Evolutionary conservation across 2,888 invertebrate genomes (phyloP).

Genomic region (Coelinius sp.): DNA sequence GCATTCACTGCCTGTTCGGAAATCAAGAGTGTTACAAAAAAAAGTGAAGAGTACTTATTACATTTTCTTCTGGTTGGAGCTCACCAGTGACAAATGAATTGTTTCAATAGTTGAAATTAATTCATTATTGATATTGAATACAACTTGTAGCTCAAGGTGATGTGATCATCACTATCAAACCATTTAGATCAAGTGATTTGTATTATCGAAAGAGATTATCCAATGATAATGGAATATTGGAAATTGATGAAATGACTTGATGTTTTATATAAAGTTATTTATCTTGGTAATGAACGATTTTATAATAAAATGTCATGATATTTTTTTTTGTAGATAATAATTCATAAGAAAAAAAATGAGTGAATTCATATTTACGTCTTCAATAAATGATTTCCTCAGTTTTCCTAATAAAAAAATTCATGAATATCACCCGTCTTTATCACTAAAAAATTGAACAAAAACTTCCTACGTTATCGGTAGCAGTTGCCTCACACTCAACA

Average conservation of each 20-base stretch:
- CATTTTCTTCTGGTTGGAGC: neutral
- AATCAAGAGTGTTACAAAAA: slow-evolving; percentile 10
- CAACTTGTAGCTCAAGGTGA: neutral
- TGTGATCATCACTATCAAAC: neutral
- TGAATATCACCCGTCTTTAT: neutral
- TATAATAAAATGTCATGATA: no score
- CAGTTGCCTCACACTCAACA: neutral
- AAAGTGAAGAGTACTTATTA: slow-evolving; percentile 1
- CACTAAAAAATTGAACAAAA: neutral
- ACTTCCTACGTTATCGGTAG: neutral
- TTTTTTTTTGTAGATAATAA: no score
- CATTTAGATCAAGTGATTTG: no score
- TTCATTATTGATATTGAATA: neutral
- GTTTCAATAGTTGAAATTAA: neutral
- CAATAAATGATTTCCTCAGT: neutral
- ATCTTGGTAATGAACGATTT: no score
- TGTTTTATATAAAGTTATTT: neutral
- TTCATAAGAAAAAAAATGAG: no score
- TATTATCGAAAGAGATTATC: no score
- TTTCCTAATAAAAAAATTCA: neutral
- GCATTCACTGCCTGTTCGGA: slow-evolving; percentile 24
- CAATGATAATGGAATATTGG: neutral
- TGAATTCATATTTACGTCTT: no score
- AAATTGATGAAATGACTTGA: neutral
- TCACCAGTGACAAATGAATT: neutral